phyloP scores from a whole-genome alignment of 2,888 invertebrate genomes.

The Drosophila atripex region DNA sequence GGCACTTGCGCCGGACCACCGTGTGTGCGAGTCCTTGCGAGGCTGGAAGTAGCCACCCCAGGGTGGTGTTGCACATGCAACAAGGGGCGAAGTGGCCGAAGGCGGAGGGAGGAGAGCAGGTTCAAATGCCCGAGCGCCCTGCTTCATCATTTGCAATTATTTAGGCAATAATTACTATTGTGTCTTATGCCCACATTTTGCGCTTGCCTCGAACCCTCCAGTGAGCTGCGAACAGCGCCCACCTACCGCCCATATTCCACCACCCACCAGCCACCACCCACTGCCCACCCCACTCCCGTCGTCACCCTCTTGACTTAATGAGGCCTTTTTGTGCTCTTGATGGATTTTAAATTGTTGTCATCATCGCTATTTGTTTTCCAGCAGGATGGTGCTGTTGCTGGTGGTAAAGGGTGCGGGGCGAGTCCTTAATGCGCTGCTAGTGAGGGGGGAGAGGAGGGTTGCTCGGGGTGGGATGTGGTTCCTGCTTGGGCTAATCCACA shows the following conservation, averaged over 20 bases:
- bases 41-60: conserved; percentile 13
- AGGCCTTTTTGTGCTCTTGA: conserved; percentile 80
- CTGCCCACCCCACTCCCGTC: conserved; percentile 38
- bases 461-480: not conserved
- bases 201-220: conserved; percentile 12
- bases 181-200: conserved; percentile 80
- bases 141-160: conserved; percentile 81
- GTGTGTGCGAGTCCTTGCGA: conserved; percentile 43
- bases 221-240: conserved; percentile 1
- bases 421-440: not conserved
- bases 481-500: conserved; percentile 46
- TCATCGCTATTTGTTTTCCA: conserved; percentile 70
- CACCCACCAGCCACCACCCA: conserved; percentile 4
- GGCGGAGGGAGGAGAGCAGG: conserved; percentile 8
- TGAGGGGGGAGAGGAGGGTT: not conserved
- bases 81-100: conserved; percentile 16
- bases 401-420: not conserved
- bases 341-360: conserved; percentile 82
- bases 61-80: conserved; percentile 8
- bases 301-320: conserved; percentile 81
- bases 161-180: conserved; percentile 83
- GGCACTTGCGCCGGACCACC: conserved; percentile 69
- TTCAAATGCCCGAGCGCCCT: conserved; percentile 31
- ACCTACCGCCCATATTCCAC: conserved; percentile 10
- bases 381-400: conserved; percentile 4